Base-by-base conservation (phyloP, 2,113 vertebrate genomes). In the Microcebus jonahi region DNA sequence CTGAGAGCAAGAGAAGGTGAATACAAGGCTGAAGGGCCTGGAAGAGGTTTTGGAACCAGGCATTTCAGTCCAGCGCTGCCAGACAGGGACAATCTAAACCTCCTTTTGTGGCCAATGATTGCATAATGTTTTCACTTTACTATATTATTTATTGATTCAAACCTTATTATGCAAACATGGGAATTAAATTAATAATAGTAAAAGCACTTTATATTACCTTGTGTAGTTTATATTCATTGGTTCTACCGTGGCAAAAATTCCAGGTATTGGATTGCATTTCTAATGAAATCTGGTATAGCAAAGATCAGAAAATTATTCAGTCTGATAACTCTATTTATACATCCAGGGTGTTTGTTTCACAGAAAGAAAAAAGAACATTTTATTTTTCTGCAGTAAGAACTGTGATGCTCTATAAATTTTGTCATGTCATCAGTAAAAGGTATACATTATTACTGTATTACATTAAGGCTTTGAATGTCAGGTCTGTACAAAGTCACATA, bases 141-240 rank as follows among this genome's bases (percentile, higher is more conserved):
- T 89, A 5, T 65, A 48, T 88, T 81, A 80, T 29, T 61, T 77
- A 84, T 93, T 93, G 81, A 94, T 94, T 93, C 42, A 53, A 81
- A 36, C 9, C 20, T 89, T 63, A 93, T 61, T 95, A 48, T 92
- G 29, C 63, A 96, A 76, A 36, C n/a, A 81, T 57, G 15, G 29
- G 36, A 88, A 80, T 87, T 68, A 80, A 70, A 61, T 7, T 31
- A 89, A 67, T 87, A 88, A 87, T 29, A 79, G 31, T 61, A 77
- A 96, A 84, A 61, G 31, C n/a, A 81, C 81, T 95, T 53, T 31
- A 27, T 87, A 34, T 27, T 59, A 5, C 48, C 45, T 48, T 4
- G 0, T 4, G 8, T 36, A 9, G 5, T 95, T 97, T 55, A 81
- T 92, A 84, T 88, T 88, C 65, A 94, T 73, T 76, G 42, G 21